These are phyloP conservation scores for Danaus plexippus DNA, from an alignment of 1,140 invertebrate species.

Conservation along the genomic window DNA sequence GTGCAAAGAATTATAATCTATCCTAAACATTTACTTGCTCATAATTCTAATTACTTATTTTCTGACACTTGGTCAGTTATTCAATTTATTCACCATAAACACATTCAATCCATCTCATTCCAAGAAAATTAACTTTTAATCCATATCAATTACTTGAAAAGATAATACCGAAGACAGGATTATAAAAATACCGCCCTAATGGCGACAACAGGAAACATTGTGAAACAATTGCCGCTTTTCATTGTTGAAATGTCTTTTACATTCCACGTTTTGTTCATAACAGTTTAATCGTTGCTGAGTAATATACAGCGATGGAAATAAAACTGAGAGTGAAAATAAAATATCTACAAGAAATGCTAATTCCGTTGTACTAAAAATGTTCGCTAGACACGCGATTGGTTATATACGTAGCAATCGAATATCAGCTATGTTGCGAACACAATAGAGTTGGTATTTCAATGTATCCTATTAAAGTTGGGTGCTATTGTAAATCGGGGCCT, in stretches of 20 bases:
- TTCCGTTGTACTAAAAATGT: constrained; percentile 32
- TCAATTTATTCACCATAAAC: constrained; percentile 6
- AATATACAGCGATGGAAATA: constrained; percentile 27
- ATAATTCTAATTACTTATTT: no score
- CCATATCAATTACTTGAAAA: constrained; percentile 37
- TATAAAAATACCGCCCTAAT: constrained; percentile 32
- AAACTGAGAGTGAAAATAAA: constrained; percentile 33
- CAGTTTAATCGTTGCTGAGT: constrained; percentile 7
- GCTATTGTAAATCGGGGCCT: constrained; percentile 22
- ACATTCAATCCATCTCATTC: constrained; percentile 25
- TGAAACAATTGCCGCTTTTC: constrained; percentile 12
- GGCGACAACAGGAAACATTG: constrained; percentile 19
- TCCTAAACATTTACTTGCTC: no score
- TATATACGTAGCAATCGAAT: neutral
- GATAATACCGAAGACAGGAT: constrained; percentile 36
- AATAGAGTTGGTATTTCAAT: constrained; percentile 11
- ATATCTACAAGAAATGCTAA: constrained; percentile 40
- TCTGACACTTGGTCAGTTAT: no score
- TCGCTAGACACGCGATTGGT: constrained; percentile 32
- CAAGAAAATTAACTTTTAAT: constrained; percentile 28
- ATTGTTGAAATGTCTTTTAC: constrained; percentile 20
- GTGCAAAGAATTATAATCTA: no score
- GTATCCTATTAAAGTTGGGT: constrained; percentile 5
- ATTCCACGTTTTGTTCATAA: constrained; percentile 24
- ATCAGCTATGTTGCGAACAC: neutral